Base-by-base conservation (phyloP, 1,140 invertebrate species). In the Luehdorfia chinensis region DNA sequence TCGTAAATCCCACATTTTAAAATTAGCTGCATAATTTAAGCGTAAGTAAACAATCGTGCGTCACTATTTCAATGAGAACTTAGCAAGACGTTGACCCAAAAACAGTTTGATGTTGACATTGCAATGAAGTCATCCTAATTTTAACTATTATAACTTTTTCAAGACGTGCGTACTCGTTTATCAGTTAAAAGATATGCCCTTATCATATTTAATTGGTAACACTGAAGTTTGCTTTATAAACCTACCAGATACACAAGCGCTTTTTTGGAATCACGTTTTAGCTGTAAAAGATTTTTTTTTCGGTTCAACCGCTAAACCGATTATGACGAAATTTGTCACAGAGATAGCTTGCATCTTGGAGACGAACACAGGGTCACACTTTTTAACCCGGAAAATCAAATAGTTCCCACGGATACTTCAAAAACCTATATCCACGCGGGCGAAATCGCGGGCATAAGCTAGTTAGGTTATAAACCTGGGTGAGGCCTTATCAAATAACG, bases 151-250 rank as follows among this genome's bases (percentile, higher is more conserved):
- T 30, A 58, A 58, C 49, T 49, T 47, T 34, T 49, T 50, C 39
- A 39, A 52, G 14, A 33, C 7, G 2, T n/a, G 12, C 36, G 39
- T 30, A 43, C 15, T 33, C 50, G 39, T 50, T 69, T 66, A 61
- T 66, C 56, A n/a, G n/a, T 59, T n/a, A 6, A 18, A 16, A 50
- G 59, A 66, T 62, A 66, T 34, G 58, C 59, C 58, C 59, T 66
- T 69, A 69, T 66, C 63, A 60, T 46, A 53, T 36, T 55, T 62
- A 69, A 69, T 69, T 69, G 48, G 56, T 53, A 41, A 23, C 46
- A 43, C 1, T 37, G 43, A 34, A 33, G 12, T 50, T 47, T 60
- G 28, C 27, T n/a, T 8, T 52, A 52, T 54, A 55, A 65, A 49
- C 48, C 49, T 51, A 37, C 45, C 23, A 16, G 27, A 16, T 19